Base-by-base conservation (phyloP, 1,140 invertebrate genomes). In the Galleria mellonella region DNA sequence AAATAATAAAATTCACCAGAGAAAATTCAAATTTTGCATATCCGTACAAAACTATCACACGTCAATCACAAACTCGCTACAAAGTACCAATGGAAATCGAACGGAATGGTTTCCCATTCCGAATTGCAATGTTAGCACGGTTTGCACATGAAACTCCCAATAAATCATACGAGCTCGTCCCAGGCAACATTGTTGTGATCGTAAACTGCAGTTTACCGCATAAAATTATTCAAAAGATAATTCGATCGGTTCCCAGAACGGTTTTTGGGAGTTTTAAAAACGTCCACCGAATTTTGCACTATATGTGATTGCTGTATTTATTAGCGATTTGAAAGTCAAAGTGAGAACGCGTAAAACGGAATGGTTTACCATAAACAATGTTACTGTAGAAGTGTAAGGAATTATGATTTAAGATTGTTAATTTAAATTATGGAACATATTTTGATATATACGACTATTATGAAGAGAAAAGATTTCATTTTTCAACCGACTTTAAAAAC, bases 241-340 rank as follows among this genome's bases (percentile, higher is more conserved):
- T 81, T 72, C 76, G 74, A 77, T 81, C 62, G 70, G 39, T 81
- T 81, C 76, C 56, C 46, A 55, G 76, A 81, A 81, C 55, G 60
- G 55, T 62, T 70, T 23, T 73, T 57, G 60, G 72, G 44, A 51
- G 46, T 63, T 55, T 64, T 48, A 37, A 50, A 50, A 48, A 36
- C 35, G 23, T 35, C 31, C 40, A 12, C 28, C 27, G 47, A 32
- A 47, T 51, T n/a, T 8, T n/a, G 33, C 12, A 2, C 17, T 23
- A 6, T 23, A 23, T 23, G 17, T 23, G 17, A 23, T 23, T 3
- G 17, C 17, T 23, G n/a, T n/a, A n/a, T n/a, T n/a, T n/a, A n/a
- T n/a, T n/a, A n/a, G n/a, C n/a, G n/a, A n/a, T n/a, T n/a, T n/a
- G n/a, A n/a, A n/a, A n/a, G n/a, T n/a, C n/a, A n/a, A n/a, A n/a